A percentile compares a stretch with the other conserved stretches of the same genome.
Conservation (phyloP, 2,113 vertebrate species). For the Phocoena phocoena region DNA sequence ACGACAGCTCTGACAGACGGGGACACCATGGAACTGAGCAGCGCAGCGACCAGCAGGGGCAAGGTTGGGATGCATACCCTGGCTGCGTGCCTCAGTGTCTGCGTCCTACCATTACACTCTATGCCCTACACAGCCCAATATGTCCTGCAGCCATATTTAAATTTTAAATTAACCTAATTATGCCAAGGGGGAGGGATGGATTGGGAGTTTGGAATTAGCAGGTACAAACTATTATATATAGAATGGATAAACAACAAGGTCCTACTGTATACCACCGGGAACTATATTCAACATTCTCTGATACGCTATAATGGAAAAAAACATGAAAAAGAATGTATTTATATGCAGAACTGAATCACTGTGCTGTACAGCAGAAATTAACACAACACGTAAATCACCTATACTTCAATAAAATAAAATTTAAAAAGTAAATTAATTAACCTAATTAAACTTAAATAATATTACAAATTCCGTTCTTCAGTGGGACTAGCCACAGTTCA, state of each 20-base stretch:
- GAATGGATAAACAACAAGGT: background rate
- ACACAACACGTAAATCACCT: background rate
- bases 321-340: background rate
- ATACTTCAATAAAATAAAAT: background rate
- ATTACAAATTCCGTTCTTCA: background rate
- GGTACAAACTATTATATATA: background rate
- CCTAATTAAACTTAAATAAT: background rate
- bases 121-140: background rate
- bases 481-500: background rate
- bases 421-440: background rate
- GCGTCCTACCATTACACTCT: fast-evolving
- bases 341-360: background rate
- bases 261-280: background rate
- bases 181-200: background rate
- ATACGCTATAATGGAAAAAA: background rate
- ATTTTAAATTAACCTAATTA: background rate
- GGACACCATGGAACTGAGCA: background rate
- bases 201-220: background rate
- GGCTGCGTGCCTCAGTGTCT: fast-evolving
- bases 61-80: background rate
- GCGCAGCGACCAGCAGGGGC: background rate
- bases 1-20: background rate
- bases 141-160: background rate
- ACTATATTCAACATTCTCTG: background rate
- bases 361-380: background rate